A percentile compares a stretch with the other conserved stretches of the same genome.
Evolutionary conservation across 2,113 vertebrate species (phyloP).

Genomic region (Paracanthobrama guichenoti): DNA sequence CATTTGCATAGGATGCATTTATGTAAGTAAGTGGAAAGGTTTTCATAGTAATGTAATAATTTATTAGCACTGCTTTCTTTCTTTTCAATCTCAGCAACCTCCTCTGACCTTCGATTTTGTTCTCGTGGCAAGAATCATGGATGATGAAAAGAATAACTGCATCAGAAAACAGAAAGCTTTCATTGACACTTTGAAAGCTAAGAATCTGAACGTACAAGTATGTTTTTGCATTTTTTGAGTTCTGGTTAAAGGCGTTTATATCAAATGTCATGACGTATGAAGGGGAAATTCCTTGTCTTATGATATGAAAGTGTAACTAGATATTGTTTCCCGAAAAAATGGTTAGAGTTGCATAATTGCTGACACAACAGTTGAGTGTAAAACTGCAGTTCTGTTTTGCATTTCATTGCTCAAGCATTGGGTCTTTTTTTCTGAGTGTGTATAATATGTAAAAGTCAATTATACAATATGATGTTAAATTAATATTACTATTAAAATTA

Average conservation of each 20-base stretch:
- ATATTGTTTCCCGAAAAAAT: not conserved
- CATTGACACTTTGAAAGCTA: constrained; percentile 74
- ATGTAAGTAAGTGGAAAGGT: not conserved
- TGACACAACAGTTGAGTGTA: not conserved
- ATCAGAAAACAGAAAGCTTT: constrained; percentile 73
- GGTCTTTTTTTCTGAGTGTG: not conserved
- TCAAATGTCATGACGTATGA: not conserved
- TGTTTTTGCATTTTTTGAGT: not conserved
- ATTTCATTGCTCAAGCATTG: not conserved
- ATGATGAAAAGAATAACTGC: constrained; percentile 24
- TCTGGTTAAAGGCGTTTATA: not conserved
- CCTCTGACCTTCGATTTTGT: constrained; percentile 80
- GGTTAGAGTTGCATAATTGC: not conserved
- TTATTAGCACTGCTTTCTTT: not conserved
- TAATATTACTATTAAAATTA: not conserved
- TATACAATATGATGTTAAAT: not conserved
- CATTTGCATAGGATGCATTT: not conserved
- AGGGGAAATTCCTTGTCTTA: not conserved
- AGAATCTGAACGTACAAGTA: constrained; percentile 76
- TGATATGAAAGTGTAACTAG: not conserved
- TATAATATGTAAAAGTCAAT: not conserved
- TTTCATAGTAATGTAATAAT: not conserved
- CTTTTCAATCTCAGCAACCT: constrained; percentile 58
- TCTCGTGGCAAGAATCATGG: constrained; percentile 74
- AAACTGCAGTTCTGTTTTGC: not conserved